phyloP scores from a whole-genome alignment of 2,113 vertebrate genomes.

The Corvus cornix region DNA sequence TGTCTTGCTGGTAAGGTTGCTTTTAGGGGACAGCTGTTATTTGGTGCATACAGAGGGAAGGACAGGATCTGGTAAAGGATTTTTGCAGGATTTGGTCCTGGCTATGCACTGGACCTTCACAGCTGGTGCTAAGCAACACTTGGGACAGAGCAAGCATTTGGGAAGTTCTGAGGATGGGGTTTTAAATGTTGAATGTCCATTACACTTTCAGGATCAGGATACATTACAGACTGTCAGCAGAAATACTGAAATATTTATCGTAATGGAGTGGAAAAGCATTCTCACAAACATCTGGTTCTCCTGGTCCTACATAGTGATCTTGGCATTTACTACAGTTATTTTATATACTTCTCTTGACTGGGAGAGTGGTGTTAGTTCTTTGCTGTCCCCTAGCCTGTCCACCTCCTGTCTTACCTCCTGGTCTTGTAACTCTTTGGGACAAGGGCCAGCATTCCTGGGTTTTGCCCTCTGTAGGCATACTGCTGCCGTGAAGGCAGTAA shows the following conservation, averaged over 20 bases:
- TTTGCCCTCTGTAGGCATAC: rapidly evolving
- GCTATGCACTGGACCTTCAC: not conserved
- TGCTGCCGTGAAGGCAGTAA: not conserved
- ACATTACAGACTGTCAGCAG: not conserved
- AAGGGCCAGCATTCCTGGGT: not conserved
- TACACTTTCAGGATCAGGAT: not conserved
- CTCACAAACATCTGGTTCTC: not conserved
- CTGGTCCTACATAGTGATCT: not conserved
- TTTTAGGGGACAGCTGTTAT: not conserved
- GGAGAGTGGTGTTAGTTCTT: not conserved
- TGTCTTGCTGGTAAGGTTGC: not conserved
- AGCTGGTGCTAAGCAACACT: not conserved
- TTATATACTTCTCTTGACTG: not conserved
- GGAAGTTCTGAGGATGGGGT: not conserved
- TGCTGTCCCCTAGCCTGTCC: not conserved
- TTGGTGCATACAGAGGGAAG: not conserved
- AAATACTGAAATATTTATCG: not conserved
- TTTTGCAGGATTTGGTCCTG: not conserved
- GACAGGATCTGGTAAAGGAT: not conserved
- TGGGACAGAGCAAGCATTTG: not conserved
- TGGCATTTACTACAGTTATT: not conserved
- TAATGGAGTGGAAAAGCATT: not conserved
- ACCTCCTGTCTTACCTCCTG: not conserved
- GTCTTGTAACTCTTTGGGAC: not conserved
- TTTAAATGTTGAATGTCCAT: not conserved